Base-by-base conservation (phyloP, 2,888 invertebrate species). In the Saturnia pavonia region DNA sequence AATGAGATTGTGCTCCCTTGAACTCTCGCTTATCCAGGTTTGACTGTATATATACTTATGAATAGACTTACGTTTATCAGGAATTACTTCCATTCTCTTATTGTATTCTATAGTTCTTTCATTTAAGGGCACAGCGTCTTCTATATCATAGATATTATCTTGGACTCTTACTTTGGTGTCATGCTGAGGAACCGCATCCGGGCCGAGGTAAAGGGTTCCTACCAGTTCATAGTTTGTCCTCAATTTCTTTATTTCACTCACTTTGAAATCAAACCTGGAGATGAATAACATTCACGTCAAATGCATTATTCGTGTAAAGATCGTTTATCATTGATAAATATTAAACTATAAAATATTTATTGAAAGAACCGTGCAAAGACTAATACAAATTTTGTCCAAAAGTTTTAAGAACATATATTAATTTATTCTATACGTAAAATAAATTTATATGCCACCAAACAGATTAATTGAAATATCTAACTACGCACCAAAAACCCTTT, bases 81-180 rank as follows among this genome's bases (percentile, higher is more conserved):
- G 83, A n/a, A 75, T 74, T 7, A 83, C 85, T 8, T 70, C 73
- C 84, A 91, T 90, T 65, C 84, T 72, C 40, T 83, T 77, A 4
- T 88, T 90, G 73, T 94, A 91, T 65, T 94, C 90, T 0, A 85
- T 78, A 60, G 86, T 91, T 78, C 95, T 90, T 2, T 94, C 86
- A 0, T 77, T 76, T 34, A 95, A 70, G 16, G 94, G 89, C 51
- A 93, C 87, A 0, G 92, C 89, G 68, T 94, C 83, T 82, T 96
- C 97, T 72, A 97, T 96, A 43, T 91, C 91, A 89, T 95, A 96
- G 69, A 97, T 91, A 80, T 97, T 96, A 80, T 96, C 94, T 7
- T 89, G 90, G 68, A 96, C 94, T 75, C 90, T 88, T 0, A 96
- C 88, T 78, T 73, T 88, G 0, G 95, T 96, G 76, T 96, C 94